phyloP scores from a whole-genome alignment of 1,140 invertebrate genomes.

The Nephila pilipes region DNA sequence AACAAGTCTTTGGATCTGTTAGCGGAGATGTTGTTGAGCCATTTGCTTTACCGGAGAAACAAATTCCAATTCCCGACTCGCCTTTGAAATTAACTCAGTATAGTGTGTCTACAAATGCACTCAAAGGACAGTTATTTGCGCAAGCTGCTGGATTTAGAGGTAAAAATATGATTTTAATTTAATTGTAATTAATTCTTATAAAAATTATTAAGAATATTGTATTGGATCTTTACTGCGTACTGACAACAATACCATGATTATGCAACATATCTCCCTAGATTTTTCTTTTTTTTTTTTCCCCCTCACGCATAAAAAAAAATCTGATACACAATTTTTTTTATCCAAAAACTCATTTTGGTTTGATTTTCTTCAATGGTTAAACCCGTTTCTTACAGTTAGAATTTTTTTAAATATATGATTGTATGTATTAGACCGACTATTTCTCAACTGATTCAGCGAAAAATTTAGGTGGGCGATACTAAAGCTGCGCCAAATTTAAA shows the following conservation, averaged over 20 bases:
- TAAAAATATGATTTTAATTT: constrained; percentile 23
- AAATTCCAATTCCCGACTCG: constrained; percentile 25
- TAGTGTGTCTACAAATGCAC: constrained; percentile 7
- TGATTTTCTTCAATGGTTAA: too few relatives aligned
- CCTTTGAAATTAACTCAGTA: constrained; percentile 52
- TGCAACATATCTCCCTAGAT: not conserved
- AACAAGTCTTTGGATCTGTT: constrained; percentile 58
- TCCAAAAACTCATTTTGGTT: too few relatives aligned
- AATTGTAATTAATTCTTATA: not conserved
- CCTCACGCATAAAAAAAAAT: too few relatives aligned
- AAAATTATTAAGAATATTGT: too few relatives aligned
- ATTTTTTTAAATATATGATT: too few relatives aligned
- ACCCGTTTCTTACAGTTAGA: too few relatives aligned
- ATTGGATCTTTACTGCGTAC: not conserved
- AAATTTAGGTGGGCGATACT: too few relatives aligned
- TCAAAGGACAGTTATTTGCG: constrained; percentile 61
- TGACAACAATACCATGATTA: not conserved
- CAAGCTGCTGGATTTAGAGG: constrained; percentile 66
- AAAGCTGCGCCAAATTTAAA: too few relatives aligned
- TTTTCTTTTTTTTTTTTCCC: not conserved
- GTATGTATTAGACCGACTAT: too few relatives aligned
- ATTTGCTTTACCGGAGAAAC: constrained; percentile 9
- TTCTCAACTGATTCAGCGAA: too few relatives aligned
- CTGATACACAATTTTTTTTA: too few relatives aligned
- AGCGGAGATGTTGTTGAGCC: constrained; percentile 47